Evolutionary conservation across 2,888 invertebrate genomes (phyloP).

Genomic region (Harmothoe impar): DNA sequence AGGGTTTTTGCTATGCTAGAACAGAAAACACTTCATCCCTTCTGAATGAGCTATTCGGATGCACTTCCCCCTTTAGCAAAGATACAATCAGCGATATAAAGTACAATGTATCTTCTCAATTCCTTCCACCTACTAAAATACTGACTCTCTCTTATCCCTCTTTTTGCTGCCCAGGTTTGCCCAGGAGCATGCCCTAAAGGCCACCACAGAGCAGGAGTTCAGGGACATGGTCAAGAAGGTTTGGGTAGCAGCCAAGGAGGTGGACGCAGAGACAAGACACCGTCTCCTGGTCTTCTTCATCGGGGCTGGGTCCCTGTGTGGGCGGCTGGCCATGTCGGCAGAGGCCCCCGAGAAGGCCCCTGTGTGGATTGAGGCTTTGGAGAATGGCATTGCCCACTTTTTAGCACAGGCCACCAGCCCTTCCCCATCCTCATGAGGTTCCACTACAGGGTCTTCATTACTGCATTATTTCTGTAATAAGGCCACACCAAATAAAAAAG

Average conservation of each 20-base stretch:
- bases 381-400: not conserved
- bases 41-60: too few relatives aligned
- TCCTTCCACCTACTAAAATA: too few relatives aligned
- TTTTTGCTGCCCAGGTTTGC: constrained; percentile 26
- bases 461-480: too few relatives aligned
- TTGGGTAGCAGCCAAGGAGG: not conserved
- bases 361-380: constrained; percentile 1
- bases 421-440: too few relatives aligned
- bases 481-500: too few relatives aligned
- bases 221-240: not conserved
- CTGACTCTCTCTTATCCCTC: too few relatives aligned
- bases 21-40: too few relatives aligned
- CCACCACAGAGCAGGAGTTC: not conserved
- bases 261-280: not conserved
- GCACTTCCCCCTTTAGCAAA: too few relatives aligned
- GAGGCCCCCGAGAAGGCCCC: not conserved
- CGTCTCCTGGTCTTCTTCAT: constrained; percentile 37
- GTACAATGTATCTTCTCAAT: too few relatives aligned
- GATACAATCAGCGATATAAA: too few relatives aligned
- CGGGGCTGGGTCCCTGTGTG: not conserved
- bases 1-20: too few relatives aligned
- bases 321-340: not conserved
- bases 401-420: not conserved
- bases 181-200: not conserved
- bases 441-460: too few relatives aligned